Evolutionary conservation across 2,888 invertebrate species (phyloP), one percentile per base, ranked within the genome.

Genomic region (Eumerus sabulonum): DNA sequence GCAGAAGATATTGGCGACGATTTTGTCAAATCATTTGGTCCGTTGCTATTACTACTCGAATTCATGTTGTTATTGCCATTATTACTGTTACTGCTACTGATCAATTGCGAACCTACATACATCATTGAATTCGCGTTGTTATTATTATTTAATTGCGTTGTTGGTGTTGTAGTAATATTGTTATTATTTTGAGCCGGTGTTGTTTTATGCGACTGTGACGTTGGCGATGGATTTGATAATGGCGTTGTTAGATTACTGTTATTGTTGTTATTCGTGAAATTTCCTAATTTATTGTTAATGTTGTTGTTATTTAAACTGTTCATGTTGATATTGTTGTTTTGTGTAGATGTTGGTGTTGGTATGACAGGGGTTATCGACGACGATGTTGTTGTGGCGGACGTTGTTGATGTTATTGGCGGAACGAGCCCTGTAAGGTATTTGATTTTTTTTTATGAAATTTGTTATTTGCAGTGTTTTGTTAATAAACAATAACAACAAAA

Each of bases 1-100:
- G 83, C 70, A 82, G 81, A 76, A 16, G 83, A 82, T 2, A 27
- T 7, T 68, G 82, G 81, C 67, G 83, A 76, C 19, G 79, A 56
- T 84, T 84, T 84, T 82, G 84, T 82, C 84, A 85, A 85, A 71
- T 86, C 86, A 77, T 85, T 86, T 83, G 85, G 85, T 84, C 85
- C 86, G 77, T 85, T 85, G 77, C 51, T 81, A 53, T 47, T 81
- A 66, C 79, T 84, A 64, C 81, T 76, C 27, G 62, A 56, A 56
- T 71, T 68, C n/a, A 47, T 59, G 48, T 64, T 76, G 18, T 44
- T 74, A 57, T 67, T 73, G 14, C 27, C n/a, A 3, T 5, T 9
- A 36, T 11, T 36, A 36, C 12, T 40, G 40, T 54, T 73, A 16
- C 42, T 72, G 63, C 68, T 81, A 62, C 44, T 70, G n/a, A 77